phyloP scores from a whole-genome alignment of 2,888 invertebrate species.

The Atethmia centrago region DNA sequence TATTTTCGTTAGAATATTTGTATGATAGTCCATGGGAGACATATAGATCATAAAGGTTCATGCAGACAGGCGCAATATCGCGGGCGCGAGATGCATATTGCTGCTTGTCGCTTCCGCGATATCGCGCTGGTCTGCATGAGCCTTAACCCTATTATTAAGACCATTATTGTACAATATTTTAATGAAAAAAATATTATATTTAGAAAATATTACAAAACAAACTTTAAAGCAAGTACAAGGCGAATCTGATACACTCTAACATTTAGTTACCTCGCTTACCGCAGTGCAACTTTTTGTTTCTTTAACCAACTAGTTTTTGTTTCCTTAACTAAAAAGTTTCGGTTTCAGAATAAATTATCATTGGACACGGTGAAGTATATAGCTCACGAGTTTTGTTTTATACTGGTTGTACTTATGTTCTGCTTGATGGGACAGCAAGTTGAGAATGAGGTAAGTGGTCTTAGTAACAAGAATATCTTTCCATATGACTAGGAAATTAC shows the following conservation, averaged over 20 bases:
- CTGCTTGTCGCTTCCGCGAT: too few species aligned
- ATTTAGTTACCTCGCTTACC: not conserved
- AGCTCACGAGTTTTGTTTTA: constrained; percentile 81
- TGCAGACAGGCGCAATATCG: too few species aligned
- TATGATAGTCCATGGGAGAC: not conserved
- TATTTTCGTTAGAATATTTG: not conserved
- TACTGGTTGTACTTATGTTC: constrained; percentile 82
- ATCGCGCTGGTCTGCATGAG: too few species aligned
- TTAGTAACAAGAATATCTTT: not conserved
- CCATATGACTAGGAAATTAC: too few species aligned
- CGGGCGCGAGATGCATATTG: too few species aligned
- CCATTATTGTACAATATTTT: not conserved
- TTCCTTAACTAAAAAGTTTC: constrained; percentile 34
- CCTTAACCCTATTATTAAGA: not conserved
- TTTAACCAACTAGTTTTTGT: constrained; percentile 13
- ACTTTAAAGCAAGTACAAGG: not conserved
- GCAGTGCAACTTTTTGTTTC: constrained; percentile 16
- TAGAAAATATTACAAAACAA: not conserved
- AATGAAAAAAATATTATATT: not conserved
- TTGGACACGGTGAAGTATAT: constrained; percentile 83
- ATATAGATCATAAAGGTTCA: not conserved
- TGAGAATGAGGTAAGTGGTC: constrained; percentile 78
- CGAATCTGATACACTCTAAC: constrained; percentile 2
- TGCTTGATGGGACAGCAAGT: constrained; percentile 84
- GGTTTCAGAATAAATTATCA: constrained; percentile 82